These are phyloP conservation scores for Anolis carolinensis DNA, from an alignment of 2,113 vertebrate species.

Conservation along the genomic window DNA sequence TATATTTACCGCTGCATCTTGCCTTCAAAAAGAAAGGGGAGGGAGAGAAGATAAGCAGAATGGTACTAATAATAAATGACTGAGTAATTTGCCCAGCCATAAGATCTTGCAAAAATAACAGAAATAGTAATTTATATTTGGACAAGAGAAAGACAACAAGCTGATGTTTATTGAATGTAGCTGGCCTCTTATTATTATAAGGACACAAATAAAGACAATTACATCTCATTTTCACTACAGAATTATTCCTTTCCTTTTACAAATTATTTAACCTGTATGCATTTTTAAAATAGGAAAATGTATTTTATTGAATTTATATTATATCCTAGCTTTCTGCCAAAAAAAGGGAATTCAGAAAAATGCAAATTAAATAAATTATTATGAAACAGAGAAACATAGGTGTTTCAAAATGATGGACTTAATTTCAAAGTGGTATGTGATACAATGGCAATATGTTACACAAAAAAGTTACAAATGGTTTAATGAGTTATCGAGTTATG, in stretches of 20 bases:
- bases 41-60: not conserved
- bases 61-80: not conserved
- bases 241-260: not conserved
- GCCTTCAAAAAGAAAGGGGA: not conserved
- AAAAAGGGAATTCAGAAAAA: not conserved
- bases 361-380: not conserved
- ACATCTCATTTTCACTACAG: not conserved
- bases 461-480: too few relatives aligned
- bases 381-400: not conserved
- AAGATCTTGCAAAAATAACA: not conserved
- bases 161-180: not conserved
- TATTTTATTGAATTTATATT: not conserved
- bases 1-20: not conserved
- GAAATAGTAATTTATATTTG: slow-evolving; percentile 12
- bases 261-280: not conserved
- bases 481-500: too few relatives aligned
- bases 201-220: not conserved
- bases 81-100: not conserved
- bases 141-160: not conserved
- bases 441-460: too few relatives aligned
- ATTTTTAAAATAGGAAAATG: not conserved
- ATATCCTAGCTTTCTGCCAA: not conserved
- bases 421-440: too few relatives aligned
- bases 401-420: not conserved
- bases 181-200: not conserved